Conservation (phyloP, 2,888 invertebrate species). For the Thymelicus lineola region DNA sequence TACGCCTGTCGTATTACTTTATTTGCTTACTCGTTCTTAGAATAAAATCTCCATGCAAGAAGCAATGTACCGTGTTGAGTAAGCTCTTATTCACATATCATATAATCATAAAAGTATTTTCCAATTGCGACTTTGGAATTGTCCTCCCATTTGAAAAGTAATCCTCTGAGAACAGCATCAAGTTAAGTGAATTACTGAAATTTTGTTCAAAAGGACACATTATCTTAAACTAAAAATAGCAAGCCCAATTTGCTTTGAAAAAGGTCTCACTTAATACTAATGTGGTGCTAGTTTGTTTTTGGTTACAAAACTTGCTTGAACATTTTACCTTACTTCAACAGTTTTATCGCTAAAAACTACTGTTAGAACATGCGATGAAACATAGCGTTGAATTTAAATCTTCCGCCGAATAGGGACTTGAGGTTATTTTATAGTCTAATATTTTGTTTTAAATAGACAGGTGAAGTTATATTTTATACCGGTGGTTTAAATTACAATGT, state of each 20-base stretch:
- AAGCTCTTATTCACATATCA: constrained; percentile 68
- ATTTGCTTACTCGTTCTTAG: constrained; percentile 63
- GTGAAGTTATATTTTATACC: constrained; percentile 36
- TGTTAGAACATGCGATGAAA: constrained; percentile 33
- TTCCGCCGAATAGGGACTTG: constrained; percentile 35
- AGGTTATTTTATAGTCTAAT: constrained; percentile 37
- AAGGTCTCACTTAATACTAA: constrained; percentile 9
- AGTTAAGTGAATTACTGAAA: constrained; percentile 43
- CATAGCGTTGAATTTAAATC: constrained; percentile 35
- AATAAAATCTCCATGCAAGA: constrained; percentile 57
- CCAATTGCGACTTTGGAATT: constrained; percentile 42
- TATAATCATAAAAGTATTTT: constrained; percentile 43
- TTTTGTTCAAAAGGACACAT: constrained; percentile 46
- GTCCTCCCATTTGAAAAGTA: constrained; percentile 19
- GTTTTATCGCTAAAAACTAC: constrained; percentile 36
- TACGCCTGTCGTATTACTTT: constrained; percentile 59
- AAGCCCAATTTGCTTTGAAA: constrained; percentile 38
- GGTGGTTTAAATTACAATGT: constrained; percentile 35
- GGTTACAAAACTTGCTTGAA: constrained; percentile 25
- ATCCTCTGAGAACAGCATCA: constrained; percentile 38
- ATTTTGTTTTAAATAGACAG: constrained; percentile 39
- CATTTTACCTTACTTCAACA: constrained; percentile 32
- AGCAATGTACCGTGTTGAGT: constrained; percentile 62
- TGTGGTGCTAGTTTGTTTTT: constrained; percentile 12
- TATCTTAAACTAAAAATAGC: constrained; percentile 46